Base-by-base conservation (phyloP, 2,113 vertebrate species). In the Cynocephalus volans region DNA sequence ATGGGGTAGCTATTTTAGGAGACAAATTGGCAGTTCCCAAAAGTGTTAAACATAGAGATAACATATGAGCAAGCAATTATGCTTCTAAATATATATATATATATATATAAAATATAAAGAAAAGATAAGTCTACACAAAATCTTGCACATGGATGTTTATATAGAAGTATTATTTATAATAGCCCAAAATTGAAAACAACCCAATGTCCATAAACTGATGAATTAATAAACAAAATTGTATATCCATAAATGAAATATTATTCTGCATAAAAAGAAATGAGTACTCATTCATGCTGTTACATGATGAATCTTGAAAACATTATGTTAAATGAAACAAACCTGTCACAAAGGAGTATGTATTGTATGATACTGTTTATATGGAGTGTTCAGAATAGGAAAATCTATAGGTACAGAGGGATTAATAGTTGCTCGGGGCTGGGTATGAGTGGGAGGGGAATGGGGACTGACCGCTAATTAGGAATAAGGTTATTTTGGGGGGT, bases 181-280 rank as follows among this genome's bases (percentile, higher is more conserved):
- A 69, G 24, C 31, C 52, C 24, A 21, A 64, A 81, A n/a, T 4
- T 65, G 9, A 82, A 88, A 87, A 28, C 73, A 56, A 70, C 41
- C 17, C 17, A 50, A 62, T 60, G 64, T 48, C 67, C 65, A 81
- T 62, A 87, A 80, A 88, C 41, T 24, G n/a, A 24, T 41, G 8
- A 72, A 52, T 60, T 33, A 21, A 48, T 56, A 56, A 88, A 33
- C 36, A 94, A 76, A 84, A 50, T 13, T 26, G 6, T 4, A 2
- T 80, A 41, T 73, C 19, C 41, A 75, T 15, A 64, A 56, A 75
- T 50, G 33, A 56, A n/a, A 60, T 67, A 72, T 28, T 52, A 65
- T 36, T 81, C 41, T 58, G 14, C 50, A 96, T 86, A 18, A 58
- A 58, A 94, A 67, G 75, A 11, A 91, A 60, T 83, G 36, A 45